Conservation (phyloP, 2,797 vertebrate genomes). For the Poeciliopsis presidionis region DNA sequence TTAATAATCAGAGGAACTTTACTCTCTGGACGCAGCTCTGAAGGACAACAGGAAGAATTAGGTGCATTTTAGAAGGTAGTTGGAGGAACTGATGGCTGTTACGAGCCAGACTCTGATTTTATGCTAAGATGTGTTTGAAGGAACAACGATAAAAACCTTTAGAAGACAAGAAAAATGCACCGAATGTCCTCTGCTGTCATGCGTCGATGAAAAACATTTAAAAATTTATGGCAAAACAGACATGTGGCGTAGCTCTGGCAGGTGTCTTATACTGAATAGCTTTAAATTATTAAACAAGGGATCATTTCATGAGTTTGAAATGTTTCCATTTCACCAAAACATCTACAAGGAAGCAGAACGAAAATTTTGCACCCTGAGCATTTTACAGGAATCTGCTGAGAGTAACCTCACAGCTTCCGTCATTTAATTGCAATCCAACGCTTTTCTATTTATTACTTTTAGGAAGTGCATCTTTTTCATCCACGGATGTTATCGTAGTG, state of each 20-base stretch:
- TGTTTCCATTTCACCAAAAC: neutral
- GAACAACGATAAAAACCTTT: slow-evolving; percentile 38
- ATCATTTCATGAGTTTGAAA: neutral
- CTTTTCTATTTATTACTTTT: neutral
- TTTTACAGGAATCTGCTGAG: neutral
- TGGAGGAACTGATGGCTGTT: neutral
- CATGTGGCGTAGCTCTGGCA: neutral
- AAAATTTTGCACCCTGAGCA: neutral
- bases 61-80: neutral
- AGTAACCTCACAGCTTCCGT: neutral
- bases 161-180: slow-evolving; percentile 37
- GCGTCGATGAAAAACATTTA: neutral
- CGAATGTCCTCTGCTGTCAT: neutral
- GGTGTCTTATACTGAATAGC: neutral
- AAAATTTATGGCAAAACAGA: neutral
- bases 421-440: neutral
- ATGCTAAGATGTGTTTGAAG: slow-evolving; percentile 53
- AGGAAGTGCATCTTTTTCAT: neutral
- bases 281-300: slow-evolving; percentile 2
- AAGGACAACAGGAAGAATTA: neutral
- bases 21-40: neutral
- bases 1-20: neutral
- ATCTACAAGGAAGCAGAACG: neutral
- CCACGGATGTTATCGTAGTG: neutral
- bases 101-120: slow-evolving; percentile 4